A percentile compares a stretch with the other conserved stretches of the same genome.
Conservation (phyloP, 2,113 vertebrate species). For the Pseudorasbora parva region DNA sequence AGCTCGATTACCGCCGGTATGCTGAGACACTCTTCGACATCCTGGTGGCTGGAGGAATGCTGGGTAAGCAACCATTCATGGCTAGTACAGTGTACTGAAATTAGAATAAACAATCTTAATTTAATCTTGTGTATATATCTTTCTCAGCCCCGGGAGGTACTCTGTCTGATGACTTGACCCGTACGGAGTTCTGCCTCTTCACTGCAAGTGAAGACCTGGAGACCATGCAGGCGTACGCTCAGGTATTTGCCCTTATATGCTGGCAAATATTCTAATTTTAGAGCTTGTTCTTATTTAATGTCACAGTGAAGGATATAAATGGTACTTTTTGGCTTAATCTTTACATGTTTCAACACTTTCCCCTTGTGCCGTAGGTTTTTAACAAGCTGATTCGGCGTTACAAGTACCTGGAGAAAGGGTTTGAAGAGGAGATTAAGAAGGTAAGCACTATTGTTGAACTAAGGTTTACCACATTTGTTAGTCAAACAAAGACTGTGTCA, state of each 20-base stretch:
- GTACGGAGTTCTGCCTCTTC: conserved; percentile 97
- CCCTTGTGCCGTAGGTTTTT: conserved; percentile 85
- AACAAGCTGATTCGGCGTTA: conserved; percentile 99
- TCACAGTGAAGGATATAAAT: not conserved
- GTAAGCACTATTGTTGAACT: conserved; percentile 65
- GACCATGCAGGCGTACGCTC: conserved; percentile 99
- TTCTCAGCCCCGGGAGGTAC: conserved; percentile 92
- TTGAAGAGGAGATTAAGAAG: conserved; percentile 99
- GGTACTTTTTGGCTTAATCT: not conserved
- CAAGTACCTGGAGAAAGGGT: conserved; percentile 99
- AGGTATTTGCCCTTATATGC: conserved; percentile 74
- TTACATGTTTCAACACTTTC: not conserved
- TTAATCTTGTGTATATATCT: not conserved
- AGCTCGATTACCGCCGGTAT: conserved; percentile 99
- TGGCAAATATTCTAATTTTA: not conserved
- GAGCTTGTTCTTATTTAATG: not conserved
- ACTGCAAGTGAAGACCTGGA: conserved; percentile 98
- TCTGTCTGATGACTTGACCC: conserved; percentile 97
- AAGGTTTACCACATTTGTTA: not conserved
- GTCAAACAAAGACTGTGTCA: not conserved
- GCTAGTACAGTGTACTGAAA: not conserved
- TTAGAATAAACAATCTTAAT: not conserved
- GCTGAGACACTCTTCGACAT: conserved; percentile 99
- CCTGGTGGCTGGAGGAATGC: conserved; percentile 99
- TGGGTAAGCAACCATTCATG: conserved; percentile 82